Evolutionary conservation across 2,888 invertebrate species (phyloP).

Genomic region (Psylliodes chrysocephalus): DNA sequence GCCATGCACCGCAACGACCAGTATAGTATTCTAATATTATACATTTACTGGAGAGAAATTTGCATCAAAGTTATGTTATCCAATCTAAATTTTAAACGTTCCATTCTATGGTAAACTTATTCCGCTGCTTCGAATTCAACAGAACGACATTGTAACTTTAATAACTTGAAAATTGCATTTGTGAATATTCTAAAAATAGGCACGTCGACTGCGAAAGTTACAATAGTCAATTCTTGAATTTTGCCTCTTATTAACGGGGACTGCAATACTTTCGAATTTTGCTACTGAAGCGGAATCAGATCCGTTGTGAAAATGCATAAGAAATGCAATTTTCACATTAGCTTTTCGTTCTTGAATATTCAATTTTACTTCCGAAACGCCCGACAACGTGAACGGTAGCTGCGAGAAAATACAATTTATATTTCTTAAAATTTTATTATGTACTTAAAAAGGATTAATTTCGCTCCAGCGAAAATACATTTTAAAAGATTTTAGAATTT

Average conservation of each 20-base stretch:
- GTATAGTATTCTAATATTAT: not conserved
- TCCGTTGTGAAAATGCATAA: not conserved
- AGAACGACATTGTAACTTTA: slow-evolving; percentile 40
- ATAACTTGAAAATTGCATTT: slow-evolving; percentile 42
- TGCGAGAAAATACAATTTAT: no score
- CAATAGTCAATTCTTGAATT: not conserved
- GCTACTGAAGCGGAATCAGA: not conserved
- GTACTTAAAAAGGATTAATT: no score
- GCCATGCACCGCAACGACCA: not conserved
- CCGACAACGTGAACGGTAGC: no score
- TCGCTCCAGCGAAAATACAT: no score
- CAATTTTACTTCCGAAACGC: no score
- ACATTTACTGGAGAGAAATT: slow-evolving; percentile 18
- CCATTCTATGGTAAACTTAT: slow-evolving; percentile 37
- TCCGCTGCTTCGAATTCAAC: slow-evolving; percentile 36
- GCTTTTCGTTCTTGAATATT: not conserved
- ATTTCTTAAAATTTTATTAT: no score
- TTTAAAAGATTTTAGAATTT: no score
- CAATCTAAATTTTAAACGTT: slow-evolving; percentile 43
- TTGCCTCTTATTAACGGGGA: not conserved
- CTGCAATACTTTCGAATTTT: not conserved
- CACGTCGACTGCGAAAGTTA: slow-evolving; percentile 14
- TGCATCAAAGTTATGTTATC: slow-evolving; percentile 38
- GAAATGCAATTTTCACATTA: not conserved
- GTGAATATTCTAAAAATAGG: slow-evolving; percentile 28